A percentile compares a stretch with the other conserved stretches of the same genome.
Conservation (phyloP, 2,113 vertebrate species). For the Bubalus kerabau region DNA sequence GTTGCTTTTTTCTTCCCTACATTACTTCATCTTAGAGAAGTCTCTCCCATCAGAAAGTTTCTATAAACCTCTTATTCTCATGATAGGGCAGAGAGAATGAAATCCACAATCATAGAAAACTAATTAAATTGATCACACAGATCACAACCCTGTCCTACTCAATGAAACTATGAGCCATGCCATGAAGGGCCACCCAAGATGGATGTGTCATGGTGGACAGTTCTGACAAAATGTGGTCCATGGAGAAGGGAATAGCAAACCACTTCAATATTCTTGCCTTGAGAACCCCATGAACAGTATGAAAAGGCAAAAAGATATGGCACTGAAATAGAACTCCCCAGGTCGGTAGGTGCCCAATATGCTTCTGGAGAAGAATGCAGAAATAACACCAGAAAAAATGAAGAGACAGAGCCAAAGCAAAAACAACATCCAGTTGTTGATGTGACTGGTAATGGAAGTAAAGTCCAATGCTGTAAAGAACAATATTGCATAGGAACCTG, state of each 20-base stretch:
- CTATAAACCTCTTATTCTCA: neutral
- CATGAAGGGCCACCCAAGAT: neutral
- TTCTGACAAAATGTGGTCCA: neutral
- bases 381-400: neutral
- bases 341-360: neutral
- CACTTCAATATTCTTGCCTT: neutral
- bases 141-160: neutral
- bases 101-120: neutral
- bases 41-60: neutral
- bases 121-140: neutral
- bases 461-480: neutral
- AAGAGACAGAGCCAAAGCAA: neutral
- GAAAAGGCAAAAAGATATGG: neutral
- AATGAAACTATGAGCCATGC: neutral
- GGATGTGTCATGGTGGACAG: neutral
- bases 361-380: neutral
- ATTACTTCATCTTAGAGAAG: neutral
- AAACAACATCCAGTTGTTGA: neutral
- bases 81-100: neutral
- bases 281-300: neutral
- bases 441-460: neutral
- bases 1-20: neutral
- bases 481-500: neutral
- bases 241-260: neutral
- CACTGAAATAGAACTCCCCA: neutral